Base-by-base conservation (phyloP, 2,797 vertebrate species). In the Urosaurus nigricauda region DNA sequence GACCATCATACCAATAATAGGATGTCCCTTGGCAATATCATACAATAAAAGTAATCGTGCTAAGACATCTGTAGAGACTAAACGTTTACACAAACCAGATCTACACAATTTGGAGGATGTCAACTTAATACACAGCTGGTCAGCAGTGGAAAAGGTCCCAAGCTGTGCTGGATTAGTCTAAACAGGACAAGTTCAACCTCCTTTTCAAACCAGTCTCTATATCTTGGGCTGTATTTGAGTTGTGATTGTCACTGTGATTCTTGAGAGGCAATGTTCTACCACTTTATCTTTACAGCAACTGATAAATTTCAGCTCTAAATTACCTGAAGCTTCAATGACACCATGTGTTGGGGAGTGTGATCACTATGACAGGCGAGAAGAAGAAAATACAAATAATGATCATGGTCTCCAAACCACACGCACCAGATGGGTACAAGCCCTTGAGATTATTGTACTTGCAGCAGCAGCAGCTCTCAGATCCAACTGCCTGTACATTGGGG, bases 381-480 rank as follows among this genome's bases (percentile, higher is more conserved):
- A 77, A 60, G 9, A 58, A 74, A 75, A 85, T 40, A 60, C 14
- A n/a, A 40, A 19, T 58, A 77, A 63, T n/a, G 84, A 75, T 43
- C 71, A n/a, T 40, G 71, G 26, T 43, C 29, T 13, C 35, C 51
- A 63, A 85, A 85, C 4, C 2, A 43, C 17, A 47, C 63, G 37
- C 32, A 32, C 84, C 73, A 77, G 73, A 85, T 60, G 71, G 71
- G 84, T 32, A 60, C 71, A 77, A 32, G 26, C 84, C 84, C 84
- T 60, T 56, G 71, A 77, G 71, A 77, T 85, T 83, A 77, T 85
- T 70, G 32, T 60, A 58, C 53, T n/a, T n/a, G 70, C 70, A 35
- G 70, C n/a, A 73, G 53, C 53, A 77, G 37, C 29, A 77, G 26
- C 73, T 63, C 26, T 85, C 71, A 32, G 37, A 85, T 77, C 37